Evolutionary conservation across 1,140 invertebrate species (phyloP).

Genomic region (Bombus haemorrhoidalis): DNA sequence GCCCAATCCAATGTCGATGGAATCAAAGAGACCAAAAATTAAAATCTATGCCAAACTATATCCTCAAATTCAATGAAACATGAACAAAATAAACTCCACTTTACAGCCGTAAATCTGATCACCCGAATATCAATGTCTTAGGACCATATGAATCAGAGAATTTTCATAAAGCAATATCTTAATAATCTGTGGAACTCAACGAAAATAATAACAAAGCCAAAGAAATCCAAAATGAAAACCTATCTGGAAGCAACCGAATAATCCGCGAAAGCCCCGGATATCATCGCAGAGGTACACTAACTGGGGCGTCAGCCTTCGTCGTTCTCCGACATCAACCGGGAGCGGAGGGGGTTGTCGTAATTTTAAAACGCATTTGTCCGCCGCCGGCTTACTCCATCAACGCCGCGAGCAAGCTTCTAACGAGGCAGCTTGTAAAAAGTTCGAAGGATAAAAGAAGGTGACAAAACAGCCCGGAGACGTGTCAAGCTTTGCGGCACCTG

Average conservation of each 20-base stretch:
- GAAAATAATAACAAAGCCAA: not conserved
- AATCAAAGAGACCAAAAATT: too few relatives aligned
- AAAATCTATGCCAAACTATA: too few relatives aligned
- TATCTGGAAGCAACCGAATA: too few relatives aligned
- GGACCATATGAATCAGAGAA: too few relatives aligned
- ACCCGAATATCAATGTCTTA: too few relatives aligned
- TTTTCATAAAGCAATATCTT: too few relatives aligned
- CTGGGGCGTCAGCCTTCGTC: conserved; percentile 1
- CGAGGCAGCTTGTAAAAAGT: conserved; percentile 68
- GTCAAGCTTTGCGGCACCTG: conserved; percentile 75
- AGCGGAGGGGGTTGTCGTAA: conserved; percentile 25
- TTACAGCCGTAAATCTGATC: too few relatives aligned
- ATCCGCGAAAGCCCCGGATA: not conserved
- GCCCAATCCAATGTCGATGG: too few relatives aligned
- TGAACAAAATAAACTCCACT: too few relatives aligned
- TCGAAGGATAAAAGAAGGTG: conserved; percentile 69
- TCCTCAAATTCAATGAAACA: too few relatives aligned
- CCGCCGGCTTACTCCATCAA: conserved; percentile 69
- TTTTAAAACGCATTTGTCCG: conserved; percentile 68
- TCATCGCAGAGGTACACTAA: not conserved
- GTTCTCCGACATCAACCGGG: not conserved
- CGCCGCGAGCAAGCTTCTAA: conserved; percentile 60
- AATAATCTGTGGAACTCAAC: too few relatives aligned
- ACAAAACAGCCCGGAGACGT: conserved; percentile 73
- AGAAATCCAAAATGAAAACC: not conserved